Evolutionary conservation across 2,797 vertebrate genomes (phyloP), one percentile per base, ranked within the genome.

Genomic region (Lophius americanus): DNA sequence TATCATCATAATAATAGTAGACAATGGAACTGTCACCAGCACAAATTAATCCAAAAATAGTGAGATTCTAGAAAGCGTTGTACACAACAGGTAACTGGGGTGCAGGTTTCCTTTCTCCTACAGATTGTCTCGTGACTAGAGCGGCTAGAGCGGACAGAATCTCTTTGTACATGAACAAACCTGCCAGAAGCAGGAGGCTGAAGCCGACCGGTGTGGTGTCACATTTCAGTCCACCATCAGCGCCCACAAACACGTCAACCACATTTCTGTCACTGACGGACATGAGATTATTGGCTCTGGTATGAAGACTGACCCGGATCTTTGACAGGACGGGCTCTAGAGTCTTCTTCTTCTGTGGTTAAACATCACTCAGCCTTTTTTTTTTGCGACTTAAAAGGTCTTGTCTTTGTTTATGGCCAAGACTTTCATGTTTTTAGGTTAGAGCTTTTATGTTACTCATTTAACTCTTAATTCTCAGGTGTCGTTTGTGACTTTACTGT

Each of bases 1-100:
- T 86, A 89, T 82, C 70, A 89, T 87, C 76, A 89, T 91, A 81
- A 89, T 90, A 78, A 88, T 94, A 93, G 86, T 88, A 93, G 92
- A 95, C 95, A 94, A 95, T 94, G 94, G 91, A 96, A 95, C 95
- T 94, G 95, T 95, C 95, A 96, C 95, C 96, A 95, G 95, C 95
- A 96, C 96, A 94, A 96, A 96, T 93, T 93, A 96, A 96, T 60
- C 94, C 92, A 94, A 94, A 96, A 94, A 94, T 93, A 94, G 94
- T 94, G 92, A 95, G 88, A 91, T 91, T 93, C 89, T 93, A 94
- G 94, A 96, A 92, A 87, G 95, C 91, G 90, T 94, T 92, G 89
- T 94, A 95, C 94, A 95, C 94, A 90, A 94, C 94, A 90, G 92
- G 92, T 93, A 93, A 95, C 85, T 86, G 73, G 85, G 92, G 88